Evolutionary conservation across 2,113 vertebrate species (phyloP).

Genomic region (Siniperca chuatsi): DNA sequence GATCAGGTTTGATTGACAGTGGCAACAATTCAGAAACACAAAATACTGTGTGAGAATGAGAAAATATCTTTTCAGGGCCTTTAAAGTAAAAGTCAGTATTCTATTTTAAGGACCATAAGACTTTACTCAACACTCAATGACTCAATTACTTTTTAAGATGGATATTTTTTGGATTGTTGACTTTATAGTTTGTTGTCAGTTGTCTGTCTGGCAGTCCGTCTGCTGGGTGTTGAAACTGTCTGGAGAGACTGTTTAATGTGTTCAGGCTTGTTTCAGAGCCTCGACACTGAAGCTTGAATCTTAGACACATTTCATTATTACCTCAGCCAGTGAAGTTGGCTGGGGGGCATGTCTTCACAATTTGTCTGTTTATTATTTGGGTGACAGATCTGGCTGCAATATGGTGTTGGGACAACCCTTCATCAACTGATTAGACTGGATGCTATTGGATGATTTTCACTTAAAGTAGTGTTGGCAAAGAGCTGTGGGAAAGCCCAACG

Average conservation of each 20-base stretch:
- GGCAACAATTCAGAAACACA: not conserved
- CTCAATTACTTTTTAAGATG: not conserved
- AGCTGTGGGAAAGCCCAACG: slow-evolving; percentile 28
- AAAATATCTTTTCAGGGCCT: not conserved
- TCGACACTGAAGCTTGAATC: not conserved
- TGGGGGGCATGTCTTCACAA: not conserved
- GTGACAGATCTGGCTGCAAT: slow-evolving; percentile 13
- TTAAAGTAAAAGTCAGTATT: not conserved
- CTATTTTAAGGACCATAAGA: too few species aligned
- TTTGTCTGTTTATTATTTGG: slow-evolving; percentile 15
- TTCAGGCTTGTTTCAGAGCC: slow-evolving; percentile 49
- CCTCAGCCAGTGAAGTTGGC: slow-evolving; percentile 5
- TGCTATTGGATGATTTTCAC: not conserved
- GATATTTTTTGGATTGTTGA: not conserved
- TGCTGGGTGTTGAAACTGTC: slow-evolving; percentile 20
- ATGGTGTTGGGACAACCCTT: not conserved
- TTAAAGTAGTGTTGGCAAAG: not conserved
- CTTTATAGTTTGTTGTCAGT: not conserved
- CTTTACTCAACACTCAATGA: not conserved
- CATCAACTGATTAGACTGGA: not conserved
- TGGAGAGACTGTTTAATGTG: slow-evolving; percentile 27
- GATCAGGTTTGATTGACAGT: not conserved
- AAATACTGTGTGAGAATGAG: not conserved
- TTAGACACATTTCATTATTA: slow-evolving; percentile 27
- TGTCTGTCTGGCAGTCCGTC: not conserved